phyloP scores from a whole-genome alignment of 2,888 invertebrate species.

The Harmothoe impar region DNA sequence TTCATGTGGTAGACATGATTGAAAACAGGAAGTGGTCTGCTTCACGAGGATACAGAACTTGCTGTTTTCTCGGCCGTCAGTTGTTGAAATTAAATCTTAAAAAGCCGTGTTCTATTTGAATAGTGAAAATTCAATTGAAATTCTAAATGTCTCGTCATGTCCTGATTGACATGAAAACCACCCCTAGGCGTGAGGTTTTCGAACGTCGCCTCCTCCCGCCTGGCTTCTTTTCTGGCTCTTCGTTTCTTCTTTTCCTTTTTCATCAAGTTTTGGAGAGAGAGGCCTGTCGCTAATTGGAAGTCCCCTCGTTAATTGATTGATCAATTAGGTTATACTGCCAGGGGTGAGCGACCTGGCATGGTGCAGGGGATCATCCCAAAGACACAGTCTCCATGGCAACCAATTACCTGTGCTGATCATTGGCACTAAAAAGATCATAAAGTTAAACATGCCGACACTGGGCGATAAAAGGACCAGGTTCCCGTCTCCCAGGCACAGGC shows the following conservation, averaged over 20 bases:
- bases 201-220: not conserved
- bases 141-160: not conserved
- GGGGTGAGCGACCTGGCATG: not conserved
- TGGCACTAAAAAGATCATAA: not conserved
- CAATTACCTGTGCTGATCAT: slow-evolving; percentile 34
- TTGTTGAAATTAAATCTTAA: no score
- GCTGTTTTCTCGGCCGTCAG: not conserved
- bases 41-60: not conserved
- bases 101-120: no score
- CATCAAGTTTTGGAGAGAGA: not conserved
- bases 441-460: slow-evolving; percentile 22
- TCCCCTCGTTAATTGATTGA: slow-evolving; percentile 27
- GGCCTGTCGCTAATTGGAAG: slow-evolving; percentile 8
- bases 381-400: slow-evolving; percentile 32
- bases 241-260: no score
- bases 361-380: not conserved
- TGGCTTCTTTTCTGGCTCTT: not conserved
- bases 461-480: not conserved
- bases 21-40: no score
- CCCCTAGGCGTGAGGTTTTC: not conserved
- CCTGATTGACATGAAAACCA: not conserved
- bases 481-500: not conserved
- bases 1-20: no score
- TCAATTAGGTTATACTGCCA: slow-evolving; percentile 33
- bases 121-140: slow-evolving; percentile 5